A percentile compares a stretch with the other conserved stretches of the same genome.
These are phyloP conservation scores for Cyrtorhinus lividipennis DNA, from an alignment of 1,140 invertebrate genomes.

Conservation along the genomic window DNA sequence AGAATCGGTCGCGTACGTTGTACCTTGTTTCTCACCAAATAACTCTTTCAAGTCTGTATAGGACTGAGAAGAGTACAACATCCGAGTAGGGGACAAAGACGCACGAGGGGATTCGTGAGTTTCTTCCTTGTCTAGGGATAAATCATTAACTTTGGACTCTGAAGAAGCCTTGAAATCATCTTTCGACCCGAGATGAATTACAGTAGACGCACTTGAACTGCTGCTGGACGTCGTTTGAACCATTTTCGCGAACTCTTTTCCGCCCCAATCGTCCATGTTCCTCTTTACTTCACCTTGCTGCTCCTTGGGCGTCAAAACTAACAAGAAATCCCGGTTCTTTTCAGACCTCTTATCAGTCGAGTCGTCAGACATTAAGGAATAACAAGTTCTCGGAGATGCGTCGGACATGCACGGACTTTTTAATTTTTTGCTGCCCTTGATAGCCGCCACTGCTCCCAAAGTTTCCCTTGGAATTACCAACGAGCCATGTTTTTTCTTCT, in stretches of 20 bases:
- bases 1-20: constrained; percentile 19
- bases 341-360: constrained; percentile 22
- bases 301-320: constrained; percentile 35
- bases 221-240: constrained; percentile 22
- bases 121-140: not conserved
- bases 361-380: constrained; percentile 36
- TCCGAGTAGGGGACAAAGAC: not conserved
- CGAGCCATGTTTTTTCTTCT: constrained; percentile 23
- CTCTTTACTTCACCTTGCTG: constrained; percentile 32
- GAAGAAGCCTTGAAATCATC: constrained; percentile 18
- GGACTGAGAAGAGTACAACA: constrained; percentile 35
- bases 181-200: constrained; percentile 26
- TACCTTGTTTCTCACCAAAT: constrained; percentile 43
- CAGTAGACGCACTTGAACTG: constrained; percentile 27
- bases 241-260: constrained; percentile 21
- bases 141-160: not conserved
- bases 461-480: constrained; percentile 44
- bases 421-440: constrained; percentile 31
- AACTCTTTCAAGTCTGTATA: constrained; percentile 59
- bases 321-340: constrained; percentile 32
- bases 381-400: constrained; percentile 37
- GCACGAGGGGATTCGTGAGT: not conserved
- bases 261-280: constrained; percentile 34
- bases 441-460: constrained; percentile 42
- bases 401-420: constrained; percentile 26